A percentile compares a stretch with the other conserved stretches of the same genome.
Evolutionary conservation across 2,888 invertebrate species (phyloP).

Genomic region (Carabus problematicus): DNA sequence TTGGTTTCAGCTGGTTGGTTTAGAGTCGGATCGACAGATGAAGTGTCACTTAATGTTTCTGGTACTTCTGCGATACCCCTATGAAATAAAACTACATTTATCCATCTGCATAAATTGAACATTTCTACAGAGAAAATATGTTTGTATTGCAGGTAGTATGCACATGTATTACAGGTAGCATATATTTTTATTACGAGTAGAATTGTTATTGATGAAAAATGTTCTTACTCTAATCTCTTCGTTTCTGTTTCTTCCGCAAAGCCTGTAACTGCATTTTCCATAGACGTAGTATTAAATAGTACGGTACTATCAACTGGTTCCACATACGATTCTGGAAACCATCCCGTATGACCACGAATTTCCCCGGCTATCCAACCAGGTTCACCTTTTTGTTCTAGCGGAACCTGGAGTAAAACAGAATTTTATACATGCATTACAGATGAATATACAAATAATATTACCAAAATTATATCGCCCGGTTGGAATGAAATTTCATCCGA

Average conservation of each 20-base stretch:
- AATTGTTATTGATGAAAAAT: slow-evolving; percentile 1
- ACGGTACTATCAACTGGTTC: slow-evolving; percentile 69
- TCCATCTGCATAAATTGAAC: slow-evolving; percentile 6
- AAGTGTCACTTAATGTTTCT: slow-evolving; percentile 59
- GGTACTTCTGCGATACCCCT: slow-evolving; percentile 80
- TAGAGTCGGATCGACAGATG: slow-evolving; percentile 39
- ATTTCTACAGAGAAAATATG: slow-evolving; percentile 10
- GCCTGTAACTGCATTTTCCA: slow-evolving; percentile 58
- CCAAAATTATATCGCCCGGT: slow-evolving; percentile 91
- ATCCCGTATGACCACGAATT: slow-evolving; percentile 88
- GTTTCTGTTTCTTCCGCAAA: slow-evolving; percentile 57
- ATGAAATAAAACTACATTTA: slow-evolving; percentile 33
- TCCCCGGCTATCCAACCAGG: slow-evolving; percentile 98
- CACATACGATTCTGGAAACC: slow-evolving; percentile 97
- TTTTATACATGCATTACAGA: not conserved
- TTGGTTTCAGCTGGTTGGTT: slow-evolving; percentile 48
- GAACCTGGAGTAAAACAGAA: slow-evolving; percentile 60
- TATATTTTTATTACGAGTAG: not conserved
- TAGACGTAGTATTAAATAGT: slow-evolving; percentile 56
- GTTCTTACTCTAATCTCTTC: slow-evolving; percentile 63
- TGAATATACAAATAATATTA: slow-evolving; percentile 56
- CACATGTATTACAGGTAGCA: not conserved
- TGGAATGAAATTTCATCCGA: slow-evolving; percentile 91
- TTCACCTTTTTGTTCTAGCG: slow-evolving; percentile 84
- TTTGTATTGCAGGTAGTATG: not conserved